These are phyloP conservation scores for Eudasyphora cyanicolor DNA, from an alignment of 2,888 invertebrate species.

Conservation along the genomic window DNA sequence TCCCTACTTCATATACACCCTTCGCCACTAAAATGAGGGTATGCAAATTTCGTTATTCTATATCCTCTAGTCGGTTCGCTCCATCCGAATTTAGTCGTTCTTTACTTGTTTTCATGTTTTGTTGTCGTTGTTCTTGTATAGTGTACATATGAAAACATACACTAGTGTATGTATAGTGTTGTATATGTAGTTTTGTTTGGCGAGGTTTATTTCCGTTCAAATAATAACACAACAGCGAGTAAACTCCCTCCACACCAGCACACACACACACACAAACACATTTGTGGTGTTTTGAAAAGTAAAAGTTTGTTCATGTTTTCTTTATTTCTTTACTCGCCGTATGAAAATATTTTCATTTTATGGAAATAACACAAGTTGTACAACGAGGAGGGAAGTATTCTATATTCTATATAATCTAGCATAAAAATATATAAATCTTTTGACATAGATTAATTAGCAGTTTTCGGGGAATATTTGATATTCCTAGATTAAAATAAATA, in stretches of 20 bases:
- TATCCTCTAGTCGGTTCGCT: no score
- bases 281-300: slow-evolving; percentile 55
- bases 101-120: slow-evolving; percentile 8
- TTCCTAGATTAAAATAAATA: no score
- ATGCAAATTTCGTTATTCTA: no score
- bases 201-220: slow-evolving; percentile 1
- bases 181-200: slow-evolving; percentile 19
- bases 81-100: no score
- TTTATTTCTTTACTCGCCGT: background rate
- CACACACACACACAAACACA: no score
- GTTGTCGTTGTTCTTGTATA: slow-evolving; percentile 18
- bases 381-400: background rate
- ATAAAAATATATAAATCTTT: no score
- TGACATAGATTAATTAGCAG: no score
- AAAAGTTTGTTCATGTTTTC: slow-evolving; percentile 46
- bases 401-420: no score
- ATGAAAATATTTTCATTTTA: slow-evolving; percentile 9
- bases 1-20: no score
- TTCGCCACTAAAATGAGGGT: no score
- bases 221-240: slow-evolving; percentile 45
- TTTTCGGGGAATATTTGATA: no score
- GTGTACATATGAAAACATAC: slow-evolving; percentile 26
- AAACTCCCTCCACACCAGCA: no score
- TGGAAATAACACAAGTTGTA: background rate
- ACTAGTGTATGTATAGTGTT: background rate